Conservation (phyloP, 2,888 invertebrate genomes). For the Ashinkailepas kermadecensis region DNA sequence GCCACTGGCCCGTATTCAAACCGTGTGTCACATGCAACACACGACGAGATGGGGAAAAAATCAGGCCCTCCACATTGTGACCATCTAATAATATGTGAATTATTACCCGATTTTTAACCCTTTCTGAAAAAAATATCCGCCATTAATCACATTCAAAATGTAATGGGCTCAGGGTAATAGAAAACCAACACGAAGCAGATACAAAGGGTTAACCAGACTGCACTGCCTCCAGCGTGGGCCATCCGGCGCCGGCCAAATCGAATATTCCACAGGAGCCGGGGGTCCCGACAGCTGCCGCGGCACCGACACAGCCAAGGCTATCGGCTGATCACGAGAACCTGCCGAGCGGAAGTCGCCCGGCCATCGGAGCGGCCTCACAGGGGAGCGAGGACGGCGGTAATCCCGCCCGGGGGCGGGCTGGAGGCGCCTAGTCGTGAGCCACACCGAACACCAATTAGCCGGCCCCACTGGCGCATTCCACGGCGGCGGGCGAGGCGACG, state of each 20-base stretch:
- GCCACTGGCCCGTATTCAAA: background rate
- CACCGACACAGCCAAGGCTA: background rate
- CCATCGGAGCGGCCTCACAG: background rate
- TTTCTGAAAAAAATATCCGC: background rate
- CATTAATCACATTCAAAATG: constrained; percentile 4
- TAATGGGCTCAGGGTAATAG: background rate
- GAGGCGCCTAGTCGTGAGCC: too few species aligned
- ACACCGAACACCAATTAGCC: too few species aligned
- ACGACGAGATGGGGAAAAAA: background rate
- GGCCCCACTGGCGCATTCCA: too few species aligned
- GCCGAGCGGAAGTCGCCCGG: background rate
- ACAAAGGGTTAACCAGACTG: too few species aligned
- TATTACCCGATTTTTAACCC: constrained; percentile 15
- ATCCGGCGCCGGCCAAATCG: background rate
- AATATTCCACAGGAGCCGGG: background rate
- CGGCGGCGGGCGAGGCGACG: too few species aligned
- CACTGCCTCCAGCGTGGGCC: too few species aligned
- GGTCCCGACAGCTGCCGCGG: background rate
- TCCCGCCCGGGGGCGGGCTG: too few species aligned
- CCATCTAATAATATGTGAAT: constrained; percentile 10
- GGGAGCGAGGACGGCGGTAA: too few species aligned
- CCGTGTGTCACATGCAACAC: background rate
- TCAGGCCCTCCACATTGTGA: background rate
- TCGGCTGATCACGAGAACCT: background rate
- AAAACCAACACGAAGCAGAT: background rate